Base-by-base conservation (phyloP, 1,140 invertebrate species). In the Drosophila funebris region DNA sequence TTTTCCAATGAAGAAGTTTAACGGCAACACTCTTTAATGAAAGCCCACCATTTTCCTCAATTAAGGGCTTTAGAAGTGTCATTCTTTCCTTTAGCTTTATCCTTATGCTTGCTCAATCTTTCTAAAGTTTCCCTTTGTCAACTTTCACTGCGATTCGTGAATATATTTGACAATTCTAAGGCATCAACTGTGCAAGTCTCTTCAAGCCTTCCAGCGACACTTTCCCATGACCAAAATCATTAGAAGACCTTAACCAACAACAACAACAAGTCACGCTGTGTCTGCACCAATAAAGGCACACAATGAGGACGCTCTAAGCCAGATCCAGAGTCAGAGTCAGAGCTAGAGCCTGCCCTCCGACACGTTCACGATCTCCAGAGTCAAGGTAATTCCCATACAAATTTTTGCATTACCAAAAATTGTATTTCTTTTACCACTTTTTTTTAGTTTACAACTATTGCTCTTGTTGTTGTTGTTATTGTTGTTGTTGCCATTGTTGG, bases 321-420 rank as follows among this genome's bases (percentile, higher is more conserved):
- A 54, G 56, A 50, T 18, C 37, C 13, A 56, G 62, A 20, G n/a
- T 50, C 41, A 72, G 72, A 56, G 67, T 61, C 43, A n/a, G 24
- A 57, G 68, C 9, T 8, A 11, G 11, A 11, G 67, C 36, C 29
- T 54, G 64, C 43, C 63, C 63, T 73, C 54, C 68, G 52, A 60
- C 70, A 72, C 69, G 69, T 72, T 87, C 81, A 84, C 82, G 80
- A 80, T 78, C 53, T 67, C n/a, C 53, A 60, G 50, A 84, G 83
- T 87, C 82, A 88, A 87, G 82, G 82, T 87, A 88, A 87, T 87
- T 87, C 78, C 82, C 82, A 87, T 80, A 77, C 67, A 72, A 78
- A 88, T 73, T 88, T 83, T 76, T 63, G 70, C 82, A 87, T 87
- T 80, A 79, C 56, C 76, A 60, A 72, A 76, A 84, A 79, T 48